Percentiles rank a stretch among this genome's conserved stretches.
Evolutionary conservation across 2,888 invertebrate species (phyloP).

Genomic region (Eristalis intricaria): DNA sequence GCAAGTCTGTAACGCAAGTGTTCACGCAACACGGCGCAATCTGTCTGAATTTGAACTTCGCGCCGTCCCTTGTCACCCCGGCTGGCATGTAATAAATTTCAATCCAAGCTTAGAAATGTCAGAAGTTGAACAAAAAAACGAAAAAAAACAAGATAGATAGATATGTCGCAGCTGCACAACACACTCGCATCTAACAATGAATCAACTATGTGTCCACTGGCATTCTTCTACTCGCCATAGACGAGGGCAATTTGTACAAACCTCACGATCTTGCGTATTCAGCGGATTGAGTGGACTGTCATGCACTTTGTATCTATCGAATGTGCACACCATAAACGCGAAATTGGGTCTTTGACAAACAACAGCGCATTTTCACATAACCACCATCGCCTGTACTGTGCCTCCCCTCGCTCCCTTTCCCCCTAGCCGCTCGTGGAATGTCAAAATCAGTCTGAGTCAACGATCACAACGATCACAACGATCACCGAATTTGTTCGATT

Average conservation of each 20-base stretch:
- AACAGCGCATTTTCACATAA: constrained; percentile 37
- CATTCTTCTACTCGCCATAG: constrained; percentile 35
- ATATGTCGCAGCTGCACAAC: constrained; percentile 57
- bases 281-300: constrained; percentile 13
- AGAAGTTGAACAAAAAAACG: constrained; percentile 30
- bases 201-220: constrained; percentile 31
- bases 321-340: constrained; percentile 57
- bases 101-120: constrained; percentile 44
- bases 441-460: constrained; percentile 45
- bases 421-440: too few relatives aligned
- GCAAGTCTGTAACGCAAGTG: not conserved
- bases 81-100: constrained; percentile 50
- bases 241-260: constrained; percentile 62
- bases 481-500: constrained; percentile 14
- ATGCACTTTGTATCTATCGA: constrained; percentile 54
- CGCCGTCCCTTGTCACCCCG: not conserved
- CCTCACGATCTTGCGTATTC: constrained; percentile 68
- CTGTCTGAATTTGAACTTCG: not conserved
- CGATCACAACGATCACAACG: constrained; percentile 23
- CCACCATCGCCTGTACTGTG: not conserved
- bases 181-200: constrained; percentile 39
- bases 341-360: constrained; percentile 65
- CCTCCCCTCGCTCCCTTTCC: too few relatives aligned
- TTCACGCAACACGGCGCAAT: not conserved
- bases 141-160: not conserved